Evolutionary conservation across 2,888 invertebrate species (phyloP), one percentile per base, ranked within the genome.

Genomic region (Caenorhabditis doughertyi): DNA sequence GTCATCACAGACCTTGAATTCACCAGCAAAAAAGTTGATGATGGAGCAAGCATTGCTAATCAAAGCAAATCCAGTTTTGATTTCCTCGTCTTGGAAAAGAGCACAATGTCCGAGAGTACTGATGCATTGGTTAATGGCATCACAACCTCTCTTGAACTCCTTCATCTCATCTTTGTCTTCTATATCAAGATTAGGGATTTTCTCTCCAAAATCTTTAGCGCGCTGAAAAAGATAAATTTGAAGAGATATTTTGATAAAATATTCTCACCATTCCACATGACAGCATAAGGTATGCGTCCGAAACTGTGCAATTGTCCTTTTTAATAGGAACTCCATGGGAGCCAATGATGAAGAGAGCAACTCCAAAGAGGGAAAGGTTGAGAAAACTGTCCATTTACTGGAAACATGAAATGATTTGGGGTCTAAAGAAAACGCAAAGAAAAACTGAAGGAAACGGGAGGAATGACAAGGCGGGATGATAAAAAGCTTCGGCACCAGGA

Each of bases 251-350:
- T 35, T 5, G 35, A 5, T 23, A 32, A n/a, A n/a, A n/a, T n/a
- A n/a, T n/a, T n/a, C 32, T n/a, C 18, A 32, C 55, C 55, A 55
- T 16, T 56, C 56, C 56, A 56, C 56, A 56, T 2, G 56, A 56
- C 16, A 35, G 8, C 35, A 1, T 35, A 29, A 35, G 18, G 21
- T 18, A 35, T n/a, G n/a, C n/a, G n/a, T n/a, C n/a, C n/a, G n/a
- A n/a, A n/a, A n/a, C n/a, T n/a, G n/a, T n/a, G n/a, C n/a, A n/a
- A n/a, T n/a, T n/a, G n/a, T n/a, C n/a, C n/a, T n/a, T n/a, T n/a
- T n/a, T n/a, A n/a, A n/a, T n/a, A n/a, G n/a, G n/a, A n/a, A n/a
- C n/a, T n/a, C n/a, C n/a, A n/a, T n/a, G n/a, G n/a, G n/a, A n/a
- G n/a, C n/a, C n/a, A n/a, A n/a, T n/a, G n/a, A n/a, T n/a, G n/a